Base-by-base conservation (phyloP, 1,140 invertebrate species). In the Goniozus legneri region DNA sequence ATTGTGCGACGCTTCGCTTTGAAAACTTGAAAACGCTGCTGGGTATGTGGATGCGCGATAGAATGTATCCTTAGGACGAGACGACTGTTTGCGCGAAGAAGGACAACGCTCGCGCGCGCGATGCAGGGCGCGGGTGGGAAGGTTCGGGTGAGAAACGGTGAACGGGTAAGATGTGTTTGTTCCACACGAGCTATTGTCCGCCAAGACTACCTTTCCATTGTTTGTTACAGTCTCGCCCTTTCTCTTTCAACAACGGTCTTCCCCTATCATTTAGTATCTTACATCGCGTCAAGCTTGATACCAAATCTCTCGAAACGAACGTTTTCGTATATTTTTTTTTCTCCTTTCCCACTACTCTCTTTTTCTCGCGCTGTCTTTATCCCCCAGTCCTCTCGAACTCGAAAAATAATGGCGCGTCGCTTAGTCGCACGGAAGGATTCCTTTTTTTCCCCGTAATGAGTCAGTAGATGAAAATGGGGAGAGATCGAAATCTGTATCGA, bases 151-250 rank as follows among this genome's bases (percentile, higher is more conserved):
- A 59, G 57, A 59, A 59, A 55, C 47, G 33, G 40, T 20, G 53
- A 47, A 52, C 38, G 54, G 38, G 58, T 64, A 68, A 69, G 68
- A 71, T 68, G 71, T 64, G 66, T 76, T 71, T 75, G 68, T 73
- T 75, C 67, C 71, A 71, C 62, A 69, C 69, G 63, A 71, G 68
- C 62, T 59, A 73, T 74, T 73, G 67, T 74, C 66, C 59, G 54
- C 58, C 50, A 60, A 61, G 67, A 65, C 62, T 62, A 60, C 65
- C 59, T 71, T 69, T 60, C 61, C 41, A 73, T 73, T 73, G 67
- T 73, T 73, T 68, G 71, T 73, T 65, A 59, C 59, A 58, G 56
- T 60, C 60, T 62, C 62, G 47, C 62, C 57, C 44, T 50, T 51
- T 52, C 50, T 59, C 48, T 60, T 52, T 55, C 56, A 52, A 40